A percentile compares a stretch with the other conserved stretches of the same genome.
Conservation (phyloP, 2,113 vertebrate genomes). For the Onychostoma macrolepis region DNA sequence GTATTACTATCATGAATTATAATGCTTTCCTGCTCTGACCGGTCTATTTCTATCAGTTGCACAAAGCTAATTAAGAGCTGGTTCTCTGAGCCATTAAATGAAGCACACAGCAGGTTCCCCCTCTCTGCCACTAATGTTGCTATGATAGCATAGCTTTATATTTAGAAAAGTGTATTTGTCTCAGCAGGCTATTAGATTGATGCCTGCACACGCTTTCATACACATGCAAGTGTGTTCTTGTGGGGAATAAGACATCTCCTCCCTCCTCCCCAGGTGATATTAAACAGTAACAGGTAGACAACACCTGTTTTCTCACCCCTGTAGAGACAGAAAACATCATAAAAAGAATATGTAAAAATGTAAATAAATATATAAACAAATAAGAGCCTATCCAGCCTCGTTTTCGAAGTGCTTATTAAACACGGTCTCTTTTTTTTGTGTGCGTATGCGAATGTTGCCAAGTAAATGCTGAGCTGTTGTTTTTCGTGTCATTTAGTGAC, state of each 20-base stretch:
- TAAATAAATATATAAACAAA: constrained; percentile 2
- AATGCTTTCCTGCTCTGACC: constrained; percentile 10
- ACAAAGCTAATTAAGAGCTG: constrained; percentile 57
- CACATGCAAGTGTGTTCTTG: neutral
- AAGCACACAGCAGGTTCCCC: constrained; percentile 51
- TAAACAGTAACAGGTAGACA: constrained; percentile 43
- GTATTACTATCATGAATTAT: neutral
- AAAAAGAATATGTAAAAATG: neutral
- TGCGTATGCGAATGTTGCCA: neutral
- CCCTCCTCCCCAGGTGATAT: constrained; percentile 32
- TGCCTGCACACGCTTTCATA: constrained; percentile 1
- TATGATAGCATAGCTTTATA: constrained; percentile 53
- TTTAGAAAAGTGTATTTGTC: constrained; percentile 55
- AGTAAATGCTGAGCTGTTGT: constrained; percentile 1
- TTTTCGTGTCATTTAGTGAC: neutral
- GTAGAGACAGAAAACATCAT: constrained; percentile 27
- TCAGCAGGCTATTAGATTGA: constrained; percentile 46
- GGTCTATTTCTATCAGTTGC: constrained; percentile 33
- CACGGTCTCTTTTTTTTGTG: neutral
- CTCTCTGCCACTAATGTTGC: constrained; percentile 50
- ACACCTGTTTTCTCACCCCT: constrained; percentile 42
- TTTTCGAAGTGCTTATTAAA: constrained; percentile 26
- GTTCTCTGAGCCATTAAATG: constrained; percentile 59
- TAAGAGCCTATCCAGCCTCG: neutral
- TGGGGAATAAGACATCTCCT: constrained; percentile 4